Evolutionary conservation across 2,888 invertebrate species (phyloP), one percentile per base, ranked within the genome.

Genomic region (Lordiphosa andalusiaca): DNA sequence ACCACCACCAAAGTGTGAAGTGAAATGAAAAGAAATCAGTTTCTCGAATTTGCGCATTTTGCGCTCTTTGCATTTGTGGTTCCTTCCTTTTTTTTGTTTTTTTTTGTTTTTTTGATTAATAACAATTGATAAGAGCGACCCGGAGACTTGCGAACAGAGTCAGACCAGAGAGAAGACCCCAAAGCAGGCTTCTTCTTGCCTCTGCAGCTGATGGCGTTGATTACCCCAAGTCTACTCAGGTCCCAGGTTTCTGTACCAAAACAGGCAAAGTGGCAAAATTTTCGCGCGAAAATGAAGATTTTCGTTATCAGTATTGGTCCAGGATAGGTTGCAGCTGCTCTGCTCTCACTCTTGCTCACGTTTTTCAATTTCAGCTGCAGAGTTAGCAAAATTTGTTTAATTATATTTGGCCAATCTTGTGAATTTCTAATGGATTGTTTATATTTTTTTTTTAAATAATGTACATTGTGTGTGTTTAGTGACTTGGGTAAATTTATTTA

Each of bases 231-330:
- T 36, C 19, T 41, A 12, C 33, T 30, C 30, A 12, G 40, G 40
- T 30, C 7, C 16, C 53, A n/a, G 59, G 21, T 30, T 33, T 54
- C 51, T 41, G 13, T 25, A 40, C 46, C 44, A 49, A 60, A 53
- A 51, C 47, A 56, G 47, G 71, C 73, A 68, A 85, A 76, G 76
- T 86, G 77, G 73, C 77, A 73, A 73, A 69, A 73, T 71, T 73
- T 77, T 80, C 84, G 83, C 83, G 85, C 83, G 69, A 80, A 85
- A 85, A 81, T 80, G 66, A 71, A 73, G 81, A 80, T 83, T 85
- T 76, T 74, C 64, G 67, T 83, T 81, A 85, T 85, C 82, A 69
- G 64, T 44, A 16, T 41, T 41, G 10, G 46, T 44, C 12, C 40
- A 39, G 52, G 63, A 63, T 30, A 30, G 30, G 67, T 39, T 58